Percentiles rank a stretch among this genome's conserved stretches.
phyloP scores from a whole-genome alignment of 2,797 vertebrate species.

The Clarias laeviceps region DNA sequence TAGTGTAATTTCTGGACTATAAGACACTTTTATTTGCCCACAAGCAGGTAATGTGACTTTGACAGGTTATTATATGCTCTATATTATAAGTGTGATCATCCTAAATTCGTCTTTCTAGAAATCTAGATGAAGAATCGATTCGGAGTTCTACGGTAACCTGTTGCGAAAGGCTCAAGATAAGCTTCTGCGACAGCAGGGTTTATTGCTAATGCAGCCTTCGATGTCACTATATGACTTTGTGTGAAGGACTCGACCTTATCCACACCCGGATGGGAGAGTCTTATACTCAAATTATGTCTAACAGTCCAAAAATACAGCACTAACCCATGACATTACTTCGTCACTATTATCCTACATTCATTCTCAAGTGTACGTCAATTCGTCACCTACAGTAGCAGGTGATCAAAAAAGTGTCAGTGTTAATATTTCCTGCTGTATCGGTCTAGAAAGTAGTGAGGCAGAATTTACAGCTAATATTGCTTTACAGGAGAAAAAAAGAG shows the following conservation, averaged over 20 bases:
- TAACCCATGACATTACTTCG: conserved; percentile 36
- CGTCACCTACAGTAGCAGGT: neutral
- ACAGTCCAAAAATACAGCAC: conserved; percentile 16
- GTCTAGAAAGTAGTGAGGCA: conserved; percentile 30
- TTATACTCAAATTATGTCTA: neutral
- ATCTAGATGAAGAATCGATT: neutral
- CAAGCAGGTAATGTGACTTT: conserved; percentile 9
- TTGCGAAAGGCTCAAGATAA: neutral
- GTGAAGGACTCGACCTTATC: neutral
- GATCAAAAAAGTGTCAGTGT: conserved; percentile 23
- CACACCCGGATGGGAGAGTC: neutral
- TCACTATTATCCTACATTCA: conserved; percentile 21
- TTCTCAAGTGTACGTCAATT: neutral
- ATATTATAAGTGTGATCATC: no score
- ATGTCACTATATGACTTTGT: neutral
- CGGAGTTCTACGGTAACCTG: neutral
- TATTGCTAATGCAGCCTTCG: conserved; percentile 7
- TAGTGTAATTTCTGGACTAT: conserved; percentile 16
- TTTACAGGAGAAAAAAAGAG: neutral
- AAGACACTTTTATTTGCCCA: conserved; percentile 28
- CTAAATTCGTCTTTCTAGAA: neutral
- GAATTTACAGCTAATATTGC: conserved; percentile 50
- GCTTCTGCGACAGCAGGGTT: neutral
- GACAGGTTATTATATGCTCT: neutral
- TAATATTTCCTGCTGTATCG: conserved; percentile 14